phyloP scores from a whole-genome alignment of 2,797 vertebrate species.

The Pempheris klunzingeri region DNA sequence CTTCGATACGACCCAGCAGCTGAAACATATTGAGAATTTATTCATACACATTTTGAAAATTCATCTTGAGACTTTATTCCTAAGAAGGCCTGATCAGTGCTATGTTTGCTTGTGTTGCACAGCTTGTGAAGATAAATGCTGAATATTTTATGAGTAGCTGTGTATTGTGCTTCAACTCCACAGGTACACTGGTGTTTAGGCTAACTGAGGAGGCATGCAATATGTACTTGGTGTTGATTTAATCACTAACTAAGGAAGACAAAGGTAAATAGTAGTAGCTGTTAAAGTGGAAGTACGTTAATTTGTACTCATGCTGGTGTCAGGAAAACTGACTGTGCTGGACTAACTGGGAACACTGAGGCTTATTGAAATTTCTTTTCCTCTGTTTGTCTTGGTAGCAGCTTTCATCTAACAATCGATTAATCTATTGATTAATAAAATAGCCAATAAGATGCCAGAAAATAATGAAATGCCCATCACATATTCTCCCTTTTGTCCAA shows the following conservation, averaged over 20 bases:
- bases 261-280: neutral
- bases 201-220: neutral
- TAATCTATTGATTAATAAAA: too few species aligned
- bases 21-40: slow-evolving; percentile 40
- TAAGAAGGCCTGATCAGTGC: slow-evolving; percentile 24
- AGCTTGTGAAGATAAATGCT: slow-evolving; percentile 33
- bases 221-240: neutral
- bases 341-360: neutral
- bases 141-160: slow-evolving; percentile 32
- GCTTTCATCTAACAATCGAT: too few species aligned
- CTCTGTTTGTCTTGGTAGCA: neutral
- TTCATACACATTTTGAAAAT: slow-evolving; percentile 19
- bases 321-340: neutral
- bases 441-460: neutral
- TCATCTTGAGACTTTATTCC: slow-evolving; percentile 23
- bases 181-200: slow-evolving; percentile 3
- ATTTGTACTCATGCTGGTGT: neutral
- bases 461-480: neutral
- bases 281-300: neutral
- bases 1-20: slow-evolving; percentile 44
- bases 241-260: neutral
- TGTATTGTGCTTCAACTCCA: slow-evolving; percentile 13
- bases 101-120: slow-evolving; percentile 16
- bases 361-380: neutral
- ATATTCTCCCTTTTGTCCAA: neutral